A percentile compares a stretch with the other conserved stretches of the same genome.
These are phyloP conservation scores for Sinosuthora webbiana DNA, from an alignment of 2,113 vertebrate genomes.

Conservation along the genomic window DNA sequence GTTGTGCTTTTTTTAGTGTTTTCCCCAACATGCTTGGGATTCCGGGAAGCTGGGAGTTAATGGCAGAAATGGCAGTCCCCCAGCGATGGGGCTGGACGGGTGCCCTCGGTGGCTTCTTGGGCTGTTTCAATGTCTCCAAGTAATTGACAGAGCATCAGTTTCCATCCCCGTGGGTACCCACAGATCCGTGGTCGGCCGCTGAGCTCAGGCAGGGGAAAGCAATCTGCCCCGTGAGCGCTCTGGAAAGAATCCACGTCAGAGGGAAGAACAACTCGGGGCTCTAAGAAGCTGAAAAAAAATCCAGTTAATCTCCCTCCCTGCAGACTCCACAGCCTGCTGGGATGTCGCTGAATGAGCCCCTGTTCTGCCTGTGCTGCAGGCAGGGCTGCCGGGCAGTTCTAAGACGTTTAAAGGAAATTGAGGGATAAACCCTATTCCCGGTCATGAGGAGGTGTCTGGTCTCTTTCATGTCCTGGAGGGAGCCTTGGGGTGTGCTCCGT, in stretches of 20 bases:
- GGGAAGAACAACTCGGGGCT: background rate
- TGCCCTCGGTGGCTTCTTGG: background rate
- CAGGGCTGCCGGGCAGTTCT: background rate
- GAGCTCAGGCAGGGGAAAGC: background rate
- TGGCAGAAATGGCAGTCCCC: background rate
- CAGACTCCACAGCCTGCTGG: background rate
- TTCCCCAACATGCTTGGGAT: background rate
- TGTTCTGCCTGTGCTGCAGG: background rate
- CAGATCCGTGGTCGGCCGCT: background rate
- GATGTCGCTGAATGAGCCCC: background rate
- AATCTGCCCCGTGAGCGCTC: background rate
- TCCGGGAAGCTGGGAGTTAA: background rate
- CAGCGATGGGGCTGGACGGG: fast-evolving
- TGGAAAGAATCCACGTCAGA: background rate
- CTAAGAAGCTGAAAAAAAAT: background rate
- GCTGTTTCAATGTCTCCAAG: background rate
- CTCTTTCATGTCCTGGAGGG: background rate
- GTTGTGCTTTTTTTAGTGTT: background rate
- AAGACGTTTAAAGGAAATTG: background rate
- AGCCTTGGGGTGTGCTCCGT: background rate
- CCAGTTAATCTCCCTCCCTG: background rate
- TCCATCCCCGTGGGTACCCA: background rate
- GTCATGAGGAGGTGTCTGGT: background rate
- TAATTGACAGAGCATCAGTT: background rate
- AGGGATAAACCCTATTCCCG: background rate